A percentile compares a stretch with the other conserved stretches of the same genome.
These are phyloP conservation scores for Troides helena DNA, from an alignment of 2,888 invertebrate genomes.

Conservation along the genomic window DNA sequence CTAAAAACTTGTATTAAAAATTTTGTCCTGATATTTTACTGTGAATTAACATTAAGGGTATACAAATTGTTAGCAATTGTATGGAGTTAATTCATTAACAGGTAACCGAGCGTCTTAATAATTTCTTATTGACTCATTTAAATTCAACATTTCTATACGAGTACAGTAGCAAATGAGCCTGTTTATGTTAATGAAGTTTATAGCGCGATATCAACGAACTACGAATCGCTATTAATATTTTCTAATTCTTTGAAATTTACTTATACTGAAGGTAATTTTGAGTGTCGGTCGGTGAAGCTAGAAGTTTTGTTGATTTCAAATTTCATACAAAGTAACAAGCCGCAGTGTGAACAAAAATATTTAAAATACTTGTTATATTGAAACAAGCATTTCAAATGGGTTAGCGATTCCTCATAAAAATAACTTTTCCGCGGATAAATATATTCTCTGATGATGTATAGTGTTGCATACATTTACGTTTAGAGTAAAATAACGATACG, in stretches of 20 bases:
- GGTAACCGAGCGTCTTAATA: constrained; percentile 20
- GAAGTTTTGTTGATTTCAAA: neutral
- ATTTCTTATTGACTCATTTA: constrained; percentile 19
- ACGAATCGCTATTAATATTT: constrained; percentile 2
- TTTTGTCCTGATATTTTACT: neutral
- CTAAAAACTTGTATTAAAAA: too few relatives aligned
- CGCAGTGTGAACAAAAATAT: neutral
- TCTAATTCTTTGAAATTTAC: neutral
- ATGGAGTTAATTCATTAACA: constrained; percentile 7
- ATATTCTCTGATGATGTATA: too few relatives aligned
- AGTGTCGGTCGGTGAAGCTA: neutral
- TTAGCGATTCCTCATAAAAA: too few relatives aligned
- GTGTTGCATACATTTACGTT: too few relatives aligned
- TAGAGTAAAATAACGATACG: too few relatives aligned
- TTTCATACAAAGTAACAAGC: neutral
- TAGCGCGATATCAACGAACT: constrained; percentile 14
- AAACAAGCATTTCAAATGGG: too few relatives aligned
- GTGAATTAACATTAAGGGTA: neutral
- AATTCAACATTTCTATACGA: constrained; percentile 23
- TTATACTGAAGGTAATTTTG: neutral
- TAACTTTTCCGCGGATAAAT: too few relatives aligned
- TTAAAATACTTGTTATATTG: too few relatives aligned
- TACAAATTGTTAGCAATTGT: neutral
- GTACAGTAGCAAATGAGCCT: constrained; percentile 20
- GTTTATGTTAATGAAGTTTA: constrained; percentile 24